A percentile compares a stretch with the other conserved stretches of the same genome.
These are phyloP conservation scores for Antrozous pallidus DNA, from an alignment of 2,797 vertebrate genomes.

Conservation along the genomic window DNA sequence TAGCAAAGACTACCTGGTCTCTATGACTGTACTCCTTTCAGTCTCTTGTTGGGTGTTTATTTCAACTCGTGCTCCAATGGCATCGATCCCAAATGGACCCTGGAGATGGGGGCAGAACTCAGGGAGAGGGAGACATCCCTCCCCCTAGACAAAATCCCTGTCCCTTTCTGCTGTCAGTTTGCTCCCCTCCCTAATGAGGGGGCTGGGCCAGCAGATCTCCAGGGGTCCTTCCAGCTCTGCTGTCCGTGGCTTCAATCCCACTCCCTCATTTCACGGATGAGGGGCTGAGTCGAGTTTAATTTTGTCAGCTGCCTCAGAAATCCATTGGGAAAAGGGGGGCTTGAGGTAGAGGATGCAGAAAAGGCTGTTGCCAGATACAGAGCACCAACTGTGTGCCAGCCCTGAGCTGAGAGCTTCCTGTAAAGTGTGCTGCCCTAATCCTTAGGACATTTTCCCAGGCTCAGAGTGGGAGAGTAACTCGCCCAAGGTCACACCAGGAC, in stretches of 20 bases:
- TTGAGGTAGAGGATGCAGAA: not conserved
- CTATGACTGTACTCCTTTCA: not conserved
- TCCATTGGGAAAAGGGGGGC: conserved; percentile 21
- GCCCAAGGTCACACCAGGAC: not conserved
- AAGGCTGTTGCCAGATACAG: not conserved
- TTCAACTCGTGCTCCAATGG: not conserved
- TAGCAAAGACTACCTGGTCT: not conserved
- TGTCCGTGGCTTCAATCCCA: not conserved
- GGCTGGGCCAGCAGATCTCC: not conserved
- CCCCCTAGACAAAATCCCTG: not conserved
- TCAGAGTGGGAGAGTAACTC: not conserved
- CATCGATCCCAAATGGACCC: not conserved
- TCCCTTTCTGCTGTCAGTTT: not conserved
- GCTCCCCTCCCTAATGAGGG: conserved; percentile 9
- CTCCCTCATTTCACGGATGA: conserved; percentile 74
- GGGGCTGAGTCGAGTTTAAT: conserved; percentile 62
- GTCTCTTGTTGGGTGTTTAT: not conserved
- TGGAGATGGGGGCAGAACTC: not conserved
- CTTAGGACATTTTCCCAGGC: not conserved
- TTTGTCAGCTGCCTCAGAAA: conserved; percentile 73
- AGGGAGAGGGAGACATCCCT: not conserved
- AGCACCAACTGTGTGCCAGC: not conserved
- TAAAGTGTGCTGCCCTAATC: not conserved
- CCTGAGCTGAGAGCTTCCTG: not conserved
- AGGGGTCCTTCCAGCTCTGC: conserved; percentile 32